Evolutionary conservation across 2,888 invertebrate genomes (phyloP), one percentile per base, ranked within the genome.

Genomic region (Drosophila barbarae): DNA sequence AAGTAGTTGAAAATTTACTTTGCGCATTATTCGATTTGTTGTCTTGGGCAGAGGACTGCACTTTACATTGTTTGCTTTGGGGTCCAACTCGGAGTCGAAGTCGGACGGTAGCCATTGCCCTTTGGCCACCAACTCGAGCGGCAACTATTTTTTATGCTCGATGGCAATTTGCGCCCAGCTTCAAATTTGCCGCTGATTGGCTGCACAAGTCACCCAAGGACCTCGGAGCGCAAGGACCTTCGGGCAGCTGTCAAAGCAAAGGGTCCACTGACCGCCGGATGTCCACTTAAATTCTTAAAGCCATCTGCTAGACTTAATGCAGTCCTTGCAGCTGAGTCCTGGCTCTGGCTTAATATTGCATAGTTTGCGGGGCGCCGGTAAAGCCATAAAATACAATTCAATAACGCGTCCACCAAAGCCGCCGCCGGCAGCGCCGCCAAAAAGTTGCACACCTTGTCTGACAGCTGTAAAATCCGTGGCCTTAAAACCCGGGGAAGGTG

Each of bases 1-100:
- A 53, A 46, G 61, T 66, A 74, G 84, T 84, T 82, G 79, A 78
- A 84, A 84, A 80, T 84, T 80, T 80, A 80, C 84, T 82, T 80
- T 80, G 76, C 84, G 84, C 84, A 84, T 80, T 84, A 80, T 80
- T 78, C 84, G 84, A 80, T 80, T 80, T 80, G 79, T 80, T 80
- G 79, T 79, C 84, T 80, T 82, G 79, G 76, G 76, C 73, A 77
- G 32, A 32, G 59, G 46, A 26, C 59, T 59, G 59, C 59, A 60
- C 59, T 60, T 60, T 60, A 60, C 59, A 60, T 60, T 60, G 59
- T 60, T 51, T 53, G 61, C 61, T 49, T 61, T 61, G 39, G 60
- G 49, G 41, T 61, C 38, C 49, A 8, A 41, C 10, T 12, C 39
- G 13, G 21, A 39, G 21, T 23, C 41, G 10, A 8, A 35, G 26